Conservation (phyloP, 2,797 vertebrate genomes). For the Telmatherina bonti region DNA sequence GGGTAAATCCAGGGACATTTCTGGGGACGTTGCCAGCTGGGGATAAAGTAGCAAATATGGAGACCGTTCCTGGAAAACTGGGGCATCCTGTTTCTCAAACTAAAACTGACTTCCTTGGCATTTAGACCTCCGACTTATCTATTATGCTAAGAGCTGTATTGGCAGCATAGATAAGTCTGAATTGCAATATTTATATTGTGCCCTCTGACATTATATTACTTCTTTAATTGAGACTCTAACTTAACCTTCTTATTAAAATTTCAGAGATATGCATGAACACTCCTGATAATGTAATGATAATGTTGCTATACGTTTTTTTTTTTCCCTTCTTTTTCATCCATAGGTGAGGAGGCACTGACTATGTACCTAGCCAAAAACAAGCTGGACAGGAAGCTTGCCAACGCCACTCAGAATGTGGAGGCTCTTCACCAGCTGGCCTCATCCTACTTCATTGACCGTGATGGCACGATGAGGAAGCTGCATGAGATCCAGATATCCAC, state of each 20-base stretch:
- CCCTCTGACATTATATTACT: constrained; percentile 4
- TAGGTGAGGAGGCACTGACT: constrained; percentile 97
- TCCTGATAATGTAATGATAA: no score
- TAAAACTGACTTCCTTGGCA: constrained; percentile 53
- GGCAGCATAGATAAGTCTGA: constrained; percentile 29
- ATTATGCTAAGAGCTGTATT: constrained; percentile 36
- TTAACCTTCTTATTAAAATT: background rate
- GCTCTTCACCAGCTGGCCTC: constrained; percentile 98
- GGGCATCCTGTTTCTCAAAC: constrained; percentile 66
- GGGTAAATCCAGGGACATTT: constrained; percentile 61
- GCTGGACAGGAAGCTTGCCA: constrained; percentile 94
- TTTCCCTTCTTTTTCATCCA: background rate
- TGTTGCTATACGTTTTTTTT: constrained; percentile 7
- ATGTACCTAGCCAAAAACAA: constrained; percentile 99
- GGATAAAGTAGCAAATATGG: constrained; percentile 59
- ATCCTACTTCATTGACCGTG: constrained; percentile 98
- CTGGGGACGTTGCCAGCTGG: constrained; percentile 61
- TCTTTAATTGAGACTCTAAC: background rate
- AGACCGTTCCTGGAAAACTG: constrained; percentile 71
- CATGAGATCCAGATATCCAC: constrained; percentile 99
- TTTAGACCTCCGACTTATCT: constrained; percentile 54
- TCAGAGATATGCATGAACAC: background rate
- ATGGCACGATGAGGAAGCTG: constrained; percentile 97
- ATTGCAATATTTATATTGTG: constrained; percentile 25
- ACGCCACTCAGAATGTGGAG: constrained; percentile 95